These are phyloP conservation scores for Laspeyria flexula DNA, from an alignment of 2,888 invertebrate genomes.

Conservation along the genomic window DNA sequence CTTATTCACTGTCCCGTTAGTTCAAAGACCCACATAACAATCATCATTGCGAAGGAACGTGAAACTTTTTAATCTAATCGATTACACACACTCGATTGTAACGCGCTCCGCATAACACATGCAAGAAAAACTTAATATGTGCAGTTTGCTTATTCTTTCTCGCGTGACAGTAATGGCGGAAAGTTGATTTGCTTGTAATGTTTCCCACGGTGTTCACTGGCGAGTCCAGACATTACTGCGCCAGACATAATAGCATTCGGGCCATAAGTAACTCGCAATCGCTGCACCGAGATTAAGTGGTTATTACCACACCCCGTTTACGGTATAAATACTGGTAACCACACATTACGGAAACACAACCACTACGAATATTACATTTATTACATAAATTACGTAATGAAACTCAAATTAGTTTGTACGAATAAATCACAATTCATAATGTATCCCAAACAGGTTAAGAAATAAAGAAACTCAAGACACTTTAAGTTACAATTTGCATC, in stretches of 20 bases:
- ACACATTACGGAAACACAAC: conserved; percentile 19
- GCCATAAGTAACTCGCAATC: conserved; percentile 42
- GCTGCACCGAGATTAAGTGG: conserved; percentile 30
- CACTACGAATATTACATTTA: too few species aligned
- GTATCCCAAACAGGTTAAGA: too few species aligned
- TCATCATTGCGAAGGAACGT: conserved; percentile 59
- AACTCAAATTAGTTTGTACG: conserved; percentile 21
- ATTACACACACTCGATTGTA: conserved; percentile 57
- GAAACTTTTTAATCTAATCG: conserved; percentile 67
- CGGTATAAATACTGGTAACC: conserved; percentile 33
- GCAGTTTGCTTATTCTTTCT: conserved; percentile 65
- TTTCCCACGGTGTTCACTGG: conserved; percentile 76
- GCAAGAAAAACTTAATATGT: conserved; percentile 58
- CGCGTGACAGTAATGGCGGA: conserved; percentile 76
- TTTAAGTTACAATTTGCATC: too few species aligned
- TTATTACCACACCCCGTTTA: conserved; percentile 40
- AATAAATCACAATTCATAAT: too few species aligned
- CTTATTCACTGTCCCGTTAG: conserved; percentile 68
- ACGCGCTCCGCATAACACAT: conserved; percentile 58
- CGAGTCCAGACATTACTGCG: conserved; percentile 56
- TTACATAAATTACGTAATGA: conserved; percentile 23
- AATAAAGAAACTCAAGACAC: too few species aligned
- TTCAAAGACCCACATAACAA: conserved; percentile 75
- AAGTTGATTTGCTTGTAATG: conserved; percentile 72
- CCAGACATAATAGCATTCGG: conserved; percentile 43